A percentile compares a stretch with the other conserved stretches of the same genome.
Conservation (phyloP, 2,113 vertebrate species). For the Lichenostomus cassidix region DNA sequence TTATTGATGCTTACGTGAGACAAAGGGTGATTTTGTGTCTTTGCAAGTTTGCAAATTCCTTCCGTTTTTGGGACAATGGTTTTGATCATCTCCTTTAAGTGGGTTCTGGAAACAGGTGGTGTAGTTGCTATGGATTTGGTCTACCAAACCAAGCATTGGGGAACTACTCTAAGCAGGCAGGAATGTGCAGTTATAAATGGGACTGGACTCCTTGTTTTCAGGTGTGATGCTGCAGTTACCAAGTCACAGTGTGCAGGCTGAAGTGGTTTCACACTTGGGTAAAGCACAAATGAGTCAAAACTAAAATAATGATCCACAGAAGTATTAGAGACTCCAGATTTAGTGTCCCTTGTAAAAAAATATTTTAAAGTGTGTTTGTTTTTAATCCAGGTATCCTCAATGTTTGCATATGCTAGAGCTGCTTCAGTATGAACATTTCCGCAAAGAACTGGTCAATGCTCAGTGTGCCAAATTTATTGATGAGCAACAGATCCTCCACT, state of each 20-base stretch:
- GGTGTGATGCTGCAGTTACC: neutral
- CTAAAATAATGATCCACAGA: neutral
- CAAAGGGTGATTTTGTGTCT: neutral
- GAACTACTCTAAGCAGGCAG: neutral
- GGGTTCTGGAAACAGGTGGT: neutral
- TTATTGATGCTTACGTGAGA: neutral
- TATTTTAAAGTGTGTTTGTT: neutral
- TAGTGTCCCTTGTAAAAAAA: neutral
- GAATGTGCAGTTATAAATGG: neutral
- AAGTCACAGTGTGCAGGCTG: neutral
- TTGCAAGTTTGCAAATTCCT: neutral
- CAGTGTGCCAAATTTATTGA: constrained; percentile 99
- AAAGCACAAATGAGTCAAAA: neutral
- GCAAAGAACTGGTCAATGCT: constrained; percentile 97
- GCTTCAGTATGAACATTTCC: constrained; percentile 96
- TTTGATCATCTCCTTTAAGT: neutral
- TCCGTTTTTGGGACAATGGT: neutral
- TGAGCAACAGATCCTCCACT: constrained; percentile 97
- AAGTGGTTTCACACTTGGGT: neutral
- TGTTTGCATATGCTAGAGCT: constrained; percentile 97
- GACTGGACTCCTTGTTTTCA: neutral
- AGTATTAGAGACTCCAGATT: neutral
- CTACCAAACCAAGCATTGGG: neutral
- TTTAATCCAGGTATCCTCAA: constrained; percentile 87
- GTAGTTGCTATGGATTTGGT: neutral